Conservation (phyloP, 2,797 vertebrate species). For the Holocentrus rufus region DNA sequence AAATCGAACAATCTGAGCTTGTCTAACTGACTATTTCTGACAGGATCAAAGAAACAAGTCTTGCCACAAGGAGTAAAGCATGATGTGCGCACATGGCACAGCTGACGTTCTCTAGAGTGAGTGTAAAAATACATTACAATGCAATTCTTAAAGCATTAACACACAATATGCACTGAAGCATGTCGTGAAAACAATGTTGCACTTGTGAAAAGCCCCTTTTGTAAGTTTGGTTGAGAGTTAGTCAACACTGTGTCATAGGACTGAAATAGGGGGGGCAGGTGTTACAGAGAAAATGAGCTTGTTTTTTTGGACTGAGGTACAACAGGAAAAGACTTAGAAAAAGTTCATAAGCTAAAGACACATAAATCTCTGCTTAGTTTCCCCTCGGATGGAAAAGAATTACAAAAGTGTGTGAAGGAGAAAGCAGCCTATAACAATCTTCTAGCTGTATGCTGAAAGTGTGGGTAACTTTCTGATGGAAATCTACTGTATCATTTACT, state of each 20-base stretch:
- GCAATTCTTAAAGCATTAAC: background rate
- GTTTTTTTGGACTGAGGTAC: too few relatives aligned
- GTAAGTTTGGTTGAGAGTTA: background rate
- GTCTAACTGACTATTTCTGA: background rate
- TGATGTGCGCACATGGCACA: background rate
- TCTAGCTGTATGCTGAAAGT: background rate
- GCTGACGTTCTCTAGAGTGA: background rate
- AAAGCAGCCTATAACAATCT: background rate
- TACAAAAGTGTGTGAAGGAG: background rate
- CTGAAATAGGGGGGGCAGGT: background rate
- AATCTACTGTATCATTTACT: background rate
- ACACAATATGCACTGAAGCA: background rate
- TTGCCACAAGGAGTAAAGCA: background rate
- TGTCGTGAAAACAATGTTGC: background rate
- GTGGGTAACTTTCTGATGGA: background rate
- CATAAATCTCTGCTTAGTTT: background rate
- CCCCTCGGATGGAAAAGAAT: background rate
- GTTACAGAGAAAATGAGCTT: background rate
- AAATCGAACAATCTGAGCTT: slow-evolving; percentile 2
- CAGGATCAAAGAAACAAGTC: background rate
- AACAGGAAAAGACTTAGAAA: background rate
- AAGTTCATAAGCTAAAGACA: slow-evolving; percentile 12
- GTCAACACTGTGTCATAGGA: slow-evolving; percentile 5
- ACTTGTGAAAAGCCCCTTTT: background rate
- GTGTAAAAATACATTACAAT: background rate